Conservation (phyloP, 2,113 vertebrate species). For the Tinamus guttatus region DNA sequence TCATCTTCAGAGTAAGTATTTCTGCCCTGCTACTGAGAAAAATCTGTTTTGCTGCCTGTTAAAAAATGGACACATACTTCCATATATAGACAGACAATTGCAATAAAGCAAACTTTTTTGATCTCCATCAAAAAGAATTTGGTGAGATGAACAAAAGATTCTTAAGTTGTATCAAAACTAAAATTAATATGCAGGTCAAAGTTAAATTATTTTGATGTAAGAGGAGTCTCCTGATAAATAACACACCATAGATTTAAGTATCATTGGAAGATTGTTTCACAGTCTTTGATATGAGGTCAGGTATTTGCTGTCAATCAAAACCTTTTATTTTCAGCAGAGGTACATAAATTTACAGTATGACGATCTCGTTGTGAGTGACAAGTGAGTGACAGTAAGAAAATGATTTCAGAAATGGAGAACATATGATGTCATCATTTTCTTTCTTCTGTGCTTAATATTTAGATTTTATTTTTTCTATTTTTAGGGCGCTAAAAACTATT, state of each 20-base stretch:
- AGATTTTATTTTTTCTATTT: conserved; percentile 28
- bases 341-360: neutral
- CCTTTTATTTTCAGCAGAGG: neutral
- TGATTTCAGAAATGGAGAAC: neutral
- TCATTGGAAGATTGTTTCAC: neutral
- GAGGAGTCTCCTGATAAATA: neutral
- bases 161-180: neutral
- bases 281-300: neutral
- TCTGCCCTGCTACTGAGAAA: neutral
- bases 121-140: neutral
- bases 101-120: neutral
- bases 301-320: neutral
- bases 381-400: neutral
- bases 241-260: neutral
- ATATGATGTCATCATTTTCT: neutral
- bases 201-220: neutral
- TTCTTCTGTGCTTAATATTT: neutral
- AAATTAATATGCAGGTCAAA: neutral
- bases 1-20: conserved; percentile 88
- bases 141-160: neutral
- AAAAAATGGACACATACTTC: neutral
- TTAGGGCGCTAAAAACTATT: conserved; percentile 91
- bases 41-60: neutral
- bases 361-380: neutral
- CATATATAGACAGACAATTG: neutral